Conservation (phyloP, 1,140 invertebrate species). For the Lutraria rhynchaena region DNA sequence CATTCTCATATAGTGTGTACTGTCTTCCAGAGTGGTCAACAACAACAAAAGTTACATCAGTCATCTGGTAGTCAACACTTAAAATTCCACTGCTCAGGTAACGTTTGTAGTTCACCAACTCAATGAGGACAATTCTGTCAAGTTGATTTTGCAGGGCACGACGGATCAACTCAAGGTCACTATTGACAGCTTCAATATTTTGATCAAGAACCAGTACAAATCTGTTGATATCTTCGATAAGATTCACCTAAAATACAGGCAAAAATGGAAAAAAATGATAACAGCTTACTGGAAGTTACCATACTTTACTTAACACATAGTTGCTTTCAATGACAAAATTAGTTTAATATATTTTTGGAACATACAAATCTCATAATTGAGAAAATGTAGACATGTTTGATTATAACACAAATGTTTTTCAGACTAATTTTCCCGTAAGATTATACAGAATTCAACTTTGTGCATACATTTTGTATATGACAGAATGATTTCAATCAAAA, state of each 20-base stretch:
- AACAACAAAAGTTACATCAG: conserved; percentile 69
- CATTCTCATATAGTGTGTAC: conserved; percentile 38
- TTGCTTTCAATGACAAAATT: too few relatives aligned
- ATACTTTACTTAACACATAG: too few relatives aligned
- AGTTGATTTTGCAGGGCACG: conserved; percentile 55
- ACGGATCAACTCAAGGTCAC: conserved; percentile 23
- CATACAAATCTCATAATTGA: too few relatives aligned
- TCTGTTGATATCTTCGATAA: conserved; percentile 65
- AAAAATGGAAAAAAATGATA: too few relatives aligned
- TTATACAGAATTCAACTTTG: too few relatives aligned
- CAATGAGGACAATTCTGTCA: conserved; percentile 64
- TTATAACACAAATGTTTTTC: too few relatives aligned
- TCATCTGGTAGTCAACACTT: conserved; percentile 39
- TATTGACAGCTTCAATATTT: conserved; percentile 2
- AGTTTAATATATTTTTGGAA: too few relatives aligned
- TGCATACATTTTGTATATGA: too few relatives aligned
- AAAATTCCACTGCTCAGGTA: conserved; percentile 39
- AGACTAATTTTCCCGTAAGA: too few relatives aligned
- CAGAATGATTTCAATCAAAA: too few relatives aligned
- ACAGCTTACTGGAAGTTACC: too few relatives aligned
- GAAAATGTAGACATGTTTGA: too few relatives aligned
- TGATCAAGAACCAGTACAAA: conserved; percentile 65
- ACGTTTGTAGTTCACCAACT: conserved; percentile 59
- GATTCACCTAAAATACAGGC: conserved; percentile 62
- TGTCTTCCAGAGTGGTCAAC: conserved; percentile 37